These are phyloP conservation scores for Scelioninae gen. 2 DNA, from an alignment of 2,888 invertebrate species.

Conservation along the genomic window DNA sequence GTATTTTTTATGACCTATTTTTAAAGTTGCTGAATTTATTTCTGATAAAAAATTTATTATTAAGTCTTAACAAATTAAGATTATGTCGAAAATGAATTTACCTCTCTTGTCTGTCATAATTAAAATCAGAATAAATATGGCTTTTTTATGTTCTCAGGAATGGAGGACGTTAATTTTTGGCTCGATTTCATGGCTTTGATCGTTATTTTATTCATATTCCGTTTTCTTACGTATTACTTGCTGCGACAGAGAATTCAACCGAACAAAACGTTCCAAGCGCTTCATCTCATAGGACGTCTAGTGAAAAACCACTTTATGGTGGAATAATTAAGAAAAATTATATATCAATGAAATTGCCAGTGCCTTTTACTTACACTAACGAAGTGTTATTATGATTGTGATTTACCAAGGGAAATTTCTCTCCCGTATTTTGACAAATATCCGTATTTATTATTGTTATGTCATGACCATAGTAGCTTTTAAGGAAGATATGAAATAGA, in stretches of 20 bases:
- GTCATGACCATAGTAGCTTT: too few species aligned
- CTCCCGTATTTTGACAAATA: background rate
- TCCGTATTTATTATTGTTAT: background rate
- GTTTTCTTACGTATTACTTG: conserved; percentile 83
- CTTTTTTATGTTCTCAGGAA: conserved; percentile 75
- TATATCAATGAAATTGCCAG: conserved; percentile 30
- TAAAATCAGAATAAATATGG: too few species aligned
- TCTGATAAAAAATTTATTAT: too few species aligned
- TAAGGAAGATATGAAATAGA: too few species aligned
- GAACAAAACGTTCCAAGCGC: conserved; percentile 82
- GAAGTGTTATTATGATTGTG: conserved; percentile 43
- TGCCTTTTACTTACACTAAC: conserved; percentile 44
- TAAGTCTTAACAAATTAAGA: too few species aligned
- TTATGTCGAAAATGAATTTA: too few species aligned
- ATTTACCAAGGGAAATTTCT: conserved; percentile 18
- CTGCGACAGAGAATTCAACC: conserved; percentile 84
- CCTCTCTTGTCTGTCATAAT: too few species aligned
- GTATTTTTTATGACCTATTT: too few species aligned
- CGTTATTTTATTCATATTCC: conserved; percentile 80
- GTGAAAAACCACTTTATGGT: conserved; percentile 78
- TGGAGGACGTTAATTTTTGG: conserved; percentile 83
- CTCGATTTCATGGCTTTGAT: conserved; percentile 81
- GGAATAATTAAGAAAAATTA: conserved; percentile 50
- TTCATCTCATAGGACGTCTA: conserved; percentile 83
- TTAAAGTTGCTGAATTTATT: too few species aligned